Percentiles rank a stretch among this genome's conserved stretches.
These are phyloP conservation scores for Gymnorhina tibicen DNA, from an alignment of 2,113 vertebrate genomes.

Conservation along the genomic window DNA sequence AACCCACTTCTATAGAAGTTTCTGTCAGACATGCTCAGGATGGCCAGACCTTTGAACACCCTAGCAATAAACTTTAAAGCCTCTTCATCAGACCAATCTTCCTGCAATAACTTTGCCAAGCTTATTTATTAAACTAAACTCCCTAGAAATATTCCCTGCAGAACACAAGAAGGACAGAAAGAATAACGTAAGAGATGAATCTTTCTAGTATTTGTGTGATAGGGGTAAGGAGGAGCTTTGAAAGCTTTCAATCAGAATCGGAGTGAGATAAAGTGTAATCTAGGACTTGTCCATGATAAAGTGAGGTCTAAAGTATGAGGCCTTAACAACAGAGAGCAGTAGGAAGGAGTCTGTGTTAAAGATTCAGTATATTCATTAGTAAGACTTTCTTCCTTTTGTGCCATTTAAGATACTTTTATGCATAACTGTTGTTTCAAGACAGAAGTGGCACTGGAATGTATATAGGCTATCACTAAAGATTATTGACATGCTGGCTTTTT, in stretches of 20 bases:
- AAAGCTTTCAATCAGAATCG: not conserved
- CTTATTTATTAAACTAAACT: not conserved
- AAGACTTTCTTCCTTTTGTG: not conserved
- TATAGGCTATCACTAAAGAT: not conserved
- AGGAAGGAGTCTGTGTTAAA: not conserved
- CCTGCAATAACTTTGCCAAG: not conserved
- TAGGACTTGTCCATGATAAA: not conserved
- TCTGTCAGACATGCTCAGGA: not conserved
- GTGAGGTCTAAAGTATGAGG: not conserved
- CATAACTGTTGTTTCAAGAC: not conserved
- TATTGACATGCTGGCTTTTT: not conserved
- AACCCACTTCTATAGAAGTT: not conserved
- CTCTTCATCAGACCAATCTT: not conserved
- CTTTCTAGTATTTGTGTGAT: not conserved
- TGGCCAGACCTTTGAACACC: not conserved
- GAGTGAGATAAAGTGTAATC: not conserved
- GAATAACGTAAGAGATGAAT: not conserved
- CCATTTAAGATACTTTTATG: not conserved
- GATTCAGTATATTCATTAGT: not conserved
- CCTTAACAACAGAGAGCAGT: not conserved
- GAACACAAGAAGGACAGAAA: not conserved
- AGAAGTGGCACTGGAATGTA: not conserved
- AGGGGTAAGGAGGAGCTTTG: not conserved
- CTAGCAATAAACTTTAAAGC: not conserved
- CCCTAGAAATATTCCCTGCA: not conserved